phyloP scores from a whole-genome alignment of 1,140 invertebrate genomes.

The Brachionus plicatilis region DNA sequence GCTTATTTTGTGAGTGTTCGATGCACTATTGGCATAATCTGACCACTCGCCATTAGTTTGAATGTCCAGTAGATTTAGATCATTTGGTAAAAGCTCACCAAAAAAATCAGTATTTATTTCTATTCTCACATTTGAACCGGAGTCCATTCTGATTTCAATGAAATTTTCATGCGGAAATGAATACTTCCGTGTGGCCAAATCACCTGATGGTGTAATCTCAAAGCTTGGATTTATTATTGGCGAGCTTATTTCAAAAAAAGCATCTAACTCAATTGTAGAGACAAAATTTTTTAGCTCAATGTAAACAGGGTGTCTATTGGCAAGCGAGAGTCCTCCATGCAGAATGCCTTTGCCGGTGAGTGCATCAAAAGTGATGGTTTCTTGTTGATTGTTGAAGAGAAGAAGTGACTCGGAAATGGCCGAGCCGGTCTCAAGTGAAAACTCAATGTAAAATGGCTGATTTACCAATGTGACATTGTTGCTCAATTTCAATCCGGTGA shows the following conservation, averaged over 20 bases:
- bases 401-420: not conserved
- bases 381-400: not conserved
- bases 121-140: conserved; percentile 28
- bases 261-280: not conserved
- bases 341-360: not conserved
- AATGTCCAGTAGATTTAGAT: not conserved
- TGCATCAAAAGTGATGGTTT: not conserved
- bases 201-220: not conserved
- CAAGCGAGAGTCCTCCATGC: not conserved
- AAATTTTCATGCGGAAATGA: not conserved
- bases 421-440: not conserved
- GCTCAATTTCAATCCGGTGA: not conserved
- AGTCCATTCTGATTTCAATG: conserved; percentile 14
- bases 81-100: not conserved
- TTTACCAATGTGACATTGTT: not conserved
- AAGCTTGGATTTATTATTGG: conserved; percentile 24
- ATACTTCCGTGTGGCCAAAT: not conserved
- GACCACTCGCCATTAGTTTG: not conserved
- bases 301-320: not conserved
- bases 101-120: not conserved
- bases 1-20: not conserved
- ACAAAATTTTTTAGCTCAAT: not conserved
- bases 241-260: not conserved
- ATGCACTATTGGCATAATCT: not conserved
- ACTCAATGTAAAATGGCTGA: not conserved